Evolutionary conservation across 2,797 vertebrate genomes (phyloP), one percentile per base, ranked within the genome.

Genomic region (Chelonia mydas): DNA sequence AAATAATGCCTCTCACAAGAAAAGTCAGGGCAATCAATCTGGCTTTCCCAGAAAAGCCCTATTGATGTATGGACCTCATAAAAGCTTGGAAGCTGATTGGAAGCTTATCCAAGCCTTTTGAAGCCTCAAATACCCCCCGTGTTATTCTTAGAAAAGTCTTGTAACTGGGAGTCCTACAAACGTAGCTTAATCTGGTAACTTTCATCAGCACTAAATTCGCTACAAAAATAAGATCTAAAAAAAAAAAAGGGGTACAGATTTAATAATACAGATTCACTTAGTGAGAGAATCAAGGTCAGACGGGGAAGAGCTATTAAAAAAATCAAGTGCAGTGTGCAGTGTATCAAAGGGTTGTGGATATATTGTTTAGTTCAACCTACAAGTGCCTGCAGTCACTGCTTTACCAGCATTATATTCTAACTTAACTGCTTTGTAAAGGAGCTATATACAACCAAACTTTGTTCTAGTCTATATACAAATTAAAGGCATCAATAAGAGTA

Each of bases 241-340:
- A 53, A 37, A 95, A 88, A 53, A 93, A 8, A 55, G 72, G 92
- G 82, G 28, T 27, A 83, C 45, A 78, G 16, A 90, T 89, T 88
- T 88, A 88, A 91, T 50, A 87, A 41, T 54, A 88, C 25, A 57
- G 50, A 88, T 92, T 95, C 87, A 83, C 65, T 81, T 23, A 2
- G 65, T 82, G 74, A 93, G 25, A 41, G 92, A 96, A 94, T 81
- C 57, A 92, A 96, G 79, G 61, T 28, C 86, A 89, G 47, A n/a
- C 92, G 74, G 0, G 0, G 50, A 95, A 90, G 2, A 83, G 11
- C 21, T 89, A 25, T 85, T 90, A 27, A 31, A 90, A 90, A 90
- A 33, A 86, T 81, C 41, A 92, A 87, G 78, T 0, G 1, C n/a
- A 0, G 1, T 45, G 31, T 4, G 2, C 45, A 76, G 77, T 68